These are phyloP conservation scores for Cyclina sinensis DNA, from an alignment of 1,140 invertebrate genomes.

Conservation along the genomic window DNA sequence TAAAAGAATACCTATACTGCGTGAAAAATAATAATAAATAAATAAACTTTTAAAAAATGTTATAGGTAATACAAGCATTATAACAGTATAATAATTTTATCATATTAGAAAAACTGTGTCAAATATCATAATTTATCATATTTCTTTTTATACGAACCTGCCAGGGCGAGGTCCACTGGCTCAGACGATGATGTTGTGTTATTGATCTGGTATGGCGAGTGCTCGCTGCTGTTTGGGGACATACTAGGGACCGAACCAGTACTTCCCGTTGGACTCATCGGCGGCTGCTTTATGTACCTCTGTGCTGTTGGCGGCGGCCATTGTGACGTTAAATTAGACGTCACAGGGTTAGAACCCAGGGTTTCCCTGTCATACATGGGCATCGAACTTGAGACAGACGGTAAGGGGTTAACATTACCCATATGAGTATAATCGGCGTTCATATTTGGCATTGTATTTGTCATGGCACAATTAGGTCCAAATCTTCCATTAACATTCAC, in stretches of 20 bases:
- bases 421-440: conserved; percentile 73
- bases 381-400: conserved; percentile 51
- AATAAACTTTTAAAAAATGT: too few relatives aligned
- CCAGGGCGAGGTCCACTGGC: conserved; percentile 83
- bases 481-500: conserved; percentile 75
- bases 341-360: conserved; percentile 17
- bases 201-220: conserved; percentile 77
- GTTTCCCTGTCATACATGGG: conserved; percentile 75
- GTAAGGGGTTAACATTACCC: conserved; percentile 41
- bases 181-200: conserved; percentile 74
- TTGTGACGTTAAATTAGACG: conserved; percentile 39
- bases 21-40: too few relatives aligned
- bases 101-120: too few relatives aligned
- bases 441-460: conserved; percentile 68
- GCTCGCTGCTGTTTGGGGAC: conserved; percentile 82
- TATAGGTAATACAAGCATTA: too few relatives aligned
- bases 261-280: conserved; percentile 84
- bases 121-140: too few relatives aligned
- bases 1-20: too few relatives aligned
- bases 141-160: too few relatives aligned
- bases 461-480: conserved; percentile 79
- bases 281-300: conserved; percentile 82
- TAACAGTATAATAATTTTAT: too few relatives aligned
- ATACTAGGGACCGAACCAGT: conserved; percentile 85
- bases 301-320: conserved; percentile 67